Evolutionary conservation across 2,888 invertebrate genomes (phyloP).

Genomic region (Saturnia pavonia): DNA sequence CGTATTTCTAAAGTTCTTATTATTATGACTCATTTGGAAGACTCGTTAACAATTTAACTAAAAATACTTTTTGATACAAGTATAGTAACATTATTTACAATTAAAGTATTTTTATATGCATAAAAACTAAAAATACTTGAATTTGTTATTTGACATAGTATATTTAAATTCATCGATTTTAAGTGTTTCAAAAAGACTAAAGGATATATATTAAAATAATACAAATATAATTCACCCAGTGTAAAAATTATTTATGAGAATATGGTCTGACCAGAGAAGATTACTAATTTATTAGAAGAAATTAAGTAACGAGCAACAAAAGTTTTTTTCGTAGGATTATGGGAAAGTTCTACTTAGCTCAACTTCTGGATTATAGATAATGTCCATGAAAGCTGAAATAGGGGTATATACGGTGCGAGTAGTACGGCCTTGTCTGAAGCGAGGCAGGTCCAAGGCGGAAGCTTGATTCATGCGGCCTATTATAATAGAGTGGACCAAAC

Average conservation of each 20-base stretch:
- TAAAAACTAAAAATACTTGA: neutral
- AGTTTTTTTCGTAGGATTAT: constrained; percentile 55
- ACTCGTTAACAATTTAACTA: neutral
- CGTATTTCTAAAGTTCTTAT: too few species aligned
- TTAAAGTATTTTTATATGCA: neutral
- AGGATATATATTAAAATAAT: neutral
- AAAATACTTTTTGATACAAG: neutral
- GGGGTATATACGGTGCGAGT: constrained; percentile 44
- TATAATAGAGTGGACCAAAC: constrained; percentile 48
- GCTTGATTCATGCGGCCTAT: constrained; percentile 65
- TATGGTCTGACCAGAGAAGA: neutral
- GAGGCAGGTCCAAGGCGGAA: constrained; percentile 59
- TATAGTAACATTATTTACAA: neutral
- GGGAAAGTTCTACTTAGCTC: constrained; percentile 59
- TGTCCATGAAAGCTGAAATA: constrained; percentile 64
- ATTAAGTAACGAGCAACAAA: constrained; percentile 51
- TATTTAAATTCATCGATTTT: neutral
- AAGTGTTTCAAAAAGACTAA: too few species aligned
- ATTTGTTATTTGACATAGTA: neutral
- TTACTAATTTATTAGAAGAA: constrained; percentile 42
- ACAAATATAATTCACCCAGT: neutral
- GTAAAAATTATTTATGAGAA: neutral
- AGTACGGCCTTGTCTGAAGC: constrained; percentile 48
- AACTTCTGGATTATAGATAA: constrained; percentile 67
- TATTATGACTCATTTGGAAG: neutral